Conservation (phyloP, 2,888 invertebrate genomes). For the Acanthosoma haemorrhoidale region DNA sequence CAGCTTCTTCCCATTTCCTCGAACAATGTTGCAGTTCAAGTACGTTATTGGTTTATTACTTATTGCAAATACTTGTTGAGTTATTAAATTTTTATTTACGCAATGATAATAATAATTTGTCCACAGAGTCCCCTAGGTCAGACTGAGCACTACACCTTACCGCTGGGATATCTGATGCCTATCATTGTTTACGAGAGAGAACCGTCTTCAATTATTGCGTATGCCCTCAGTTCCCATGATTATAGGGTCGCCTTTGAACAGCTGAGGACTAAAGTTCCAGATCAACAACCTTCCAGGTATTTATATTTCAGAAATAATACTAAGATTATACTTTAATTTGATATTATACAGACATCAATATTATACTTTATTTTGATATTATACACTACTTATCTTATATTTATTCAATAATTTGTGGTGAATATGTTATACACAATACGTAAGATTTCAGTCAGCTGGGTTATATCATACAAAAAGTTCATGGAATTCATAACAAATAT, state of each 20-base stretch:
- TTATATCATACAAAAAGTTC: too few relatives aligned
- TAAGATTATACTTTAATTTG: not conserved
- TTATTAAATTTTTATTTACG: too few relatives aligned
- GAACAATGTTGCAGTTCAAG: constrained; percentile 47
- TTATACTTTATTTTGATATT: too few relatives aligned
- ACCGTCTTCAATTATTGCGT: constrained; percentile 79
- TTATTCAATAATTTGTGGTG: too few relatives aligned
- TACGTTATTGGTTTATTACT: constrained; percentile 39
- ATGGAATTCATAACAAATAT: too few relatives aligned
- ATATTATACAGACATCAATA: too few relatives aligned
- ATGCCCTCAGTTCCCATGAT: constrained; percentile 66
- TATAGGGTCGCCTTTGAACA: constrained; percentile 51
- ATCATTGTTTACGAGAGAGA: constrained; percentile 74
- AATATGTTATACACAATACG: too few relatives aligned
- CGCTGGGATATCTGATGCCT: constrained; percentile 55
- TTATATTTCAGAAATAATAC: not conserved
- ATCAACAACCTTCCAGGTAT: constrained; percentile 24
- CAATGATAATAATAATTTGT: too few relatives aligned
- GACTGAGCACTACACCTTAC: constrained; percentile 66
- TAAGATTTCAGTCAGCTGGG: too few relatives aligned
- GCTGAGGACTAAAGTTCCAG: constrained; percentile 17
- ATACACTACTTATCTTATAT: too few relatives aligned
- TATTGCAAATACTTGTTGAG: not conserved
- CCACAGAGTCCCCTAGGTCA: constrained; percentile 57
- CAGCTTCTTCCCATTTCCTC: constrained; percentile 58